Evolutionary conservation across 1,140 invertebrate species (phyloP).

Genomic region (Anastrepha ludens): DNA sequence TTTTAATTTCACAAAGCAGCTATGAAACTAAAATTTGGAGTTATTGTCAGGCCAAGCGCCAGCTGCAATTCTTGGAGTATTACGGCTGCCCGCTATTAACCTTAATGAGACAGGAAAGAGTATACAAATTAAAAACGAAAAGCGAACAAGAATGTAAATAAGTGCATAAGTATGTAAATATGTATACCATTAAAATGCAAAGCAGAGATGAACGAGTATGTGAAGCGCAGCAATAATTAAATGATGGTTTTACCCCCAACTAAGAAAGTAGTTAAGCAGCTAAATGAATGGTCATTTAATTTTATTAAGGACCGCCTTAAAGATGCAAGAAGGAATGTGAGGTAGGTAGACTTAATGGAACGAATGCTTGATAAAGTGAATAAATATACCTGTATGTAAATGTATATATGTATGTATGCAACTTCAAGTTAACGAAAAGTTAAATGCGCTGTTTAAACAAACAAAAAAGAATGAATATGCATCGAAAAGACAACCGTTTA

Average conservation of each 20-base stretch:
- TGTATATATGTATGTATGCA: background rate
- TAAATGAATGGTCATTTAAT: constrained; percentile 43
- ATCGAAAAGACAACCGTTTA: background rate
- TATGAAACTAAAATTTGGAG: no score
- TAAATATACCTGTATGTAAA: background rate
- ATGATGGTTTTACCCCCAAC: constrained; percentile 19
- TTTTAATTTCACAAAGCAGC: no score
- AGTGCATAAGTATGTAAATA: background rate
- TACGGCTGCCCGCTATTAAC: background rate
- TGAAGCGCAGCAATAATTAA: constrained; percentile 3
- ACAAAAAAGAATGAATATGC: background rate
- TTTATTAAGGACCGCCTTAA: constrained; percentile 34
- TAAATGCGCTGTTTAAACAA: background rate
- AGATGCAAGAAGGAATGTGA: background rate
- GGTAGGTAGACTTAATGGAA: background rate
- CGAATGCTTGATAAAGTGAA: background rate
- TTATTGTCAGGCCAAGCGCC: background rate
- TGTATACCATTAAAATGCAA: background rate
- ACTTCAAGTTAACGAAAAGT: background rate
- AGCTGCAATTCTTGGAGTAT: background rate
- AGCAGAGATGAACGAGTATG: background rate
- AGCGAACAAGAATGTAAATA: background rate
- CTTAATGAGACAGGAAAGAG: constrained; percentile 7
- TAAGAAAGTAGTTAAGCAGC: constrained; percentile 39
- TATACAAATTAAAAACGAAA: background rate